These are phyloP conservation scores for Lathamus discolor DNA, from an alignment of 2,113 vertebrate species.

Conservation along the genomic window DNA sequence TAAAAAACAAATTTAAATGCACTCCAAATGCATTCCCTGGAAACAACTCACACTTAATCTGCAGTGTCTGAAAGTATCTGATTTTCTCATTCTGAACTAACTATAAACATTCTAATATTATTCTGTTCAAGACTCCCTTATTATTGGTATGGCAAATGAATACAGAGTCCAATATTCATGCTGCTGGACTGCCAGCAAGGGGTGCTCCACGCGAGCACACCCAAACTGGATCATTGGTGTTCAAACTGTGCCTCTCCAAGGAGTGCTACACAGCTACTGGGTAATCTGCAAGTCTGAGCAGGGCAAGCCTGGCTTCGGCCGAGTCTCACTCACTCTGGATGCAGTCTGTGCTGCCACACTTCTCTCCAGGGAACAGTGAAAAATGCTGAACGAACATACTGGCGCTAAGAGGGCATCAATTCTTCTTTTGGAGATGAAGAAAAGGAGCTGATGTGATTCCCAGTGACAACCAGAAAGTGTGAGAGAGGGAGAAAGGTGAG, in stretches of 20 bases:
- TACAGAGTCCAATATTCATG: background rate
- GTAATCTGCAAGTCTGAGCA: constrained; percentile 10
- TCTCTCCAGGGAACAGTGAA: background rate
- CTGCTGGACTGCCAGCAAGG: background rate
- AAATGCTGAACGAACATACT: background rate
- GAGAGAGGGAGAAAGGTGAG: constrained; percentile 49
- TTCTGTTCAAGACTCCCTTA: background rate
- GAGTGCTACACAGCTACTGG: background rate
- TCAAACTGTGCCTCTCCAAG: background rate
- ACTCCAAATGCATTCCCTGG: constrained; percentile 27
- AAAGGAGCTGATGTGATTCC: constrained; percentile 20
- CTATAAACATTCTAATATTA: background rate
- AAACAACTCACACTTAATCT: constrained; percentile 49
- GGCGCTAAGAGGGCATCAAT: constrained; percentile 38
- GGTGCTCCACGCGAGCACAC: background rate
- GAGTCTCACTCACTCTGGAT: background rate
- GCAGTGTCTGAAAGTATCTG: constrained; percentile 1
- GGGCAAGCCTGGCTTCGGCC: background rate
- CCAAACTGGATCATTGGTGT: background rate
- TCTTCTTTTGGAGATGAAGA: constrained; percentile 15
- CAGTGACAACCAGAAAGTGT: constrained; percentile 37
- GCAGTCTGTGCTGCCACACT: background rate
- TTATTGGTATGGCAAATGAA: background rate
- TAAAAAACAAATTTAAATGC: constrained; percentile 70
- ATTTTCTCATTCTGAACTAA: constrained; percentile 23